These are phyloP conservation scores for Eriosoma lanigerum DNA, from an alignment of 1,140 invertebrate species.

Conservation along the genomic window DNA sequence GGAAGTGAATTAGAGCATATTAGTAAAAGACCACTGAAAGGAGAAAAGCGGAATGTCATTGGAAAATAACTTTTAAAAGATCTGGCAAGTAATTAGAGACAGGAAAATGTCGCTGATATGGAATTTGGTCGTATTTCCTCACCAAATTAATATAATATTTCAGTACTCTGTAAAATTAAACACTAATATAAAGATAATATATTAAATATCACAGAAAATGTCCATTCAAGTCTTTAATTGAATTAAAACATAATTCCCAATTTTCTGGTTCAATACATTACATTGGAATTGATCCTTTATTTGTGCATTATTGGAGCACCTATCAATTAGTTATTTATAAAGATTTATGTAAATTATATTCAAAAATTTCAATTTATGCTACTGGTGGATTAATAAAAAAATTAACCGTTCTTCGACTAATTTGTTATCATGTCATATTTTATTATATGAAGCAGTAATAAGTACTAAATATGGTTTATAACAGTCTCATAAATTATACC, in stretches of 20 bases:
- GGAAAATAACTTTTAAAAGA: neutral
- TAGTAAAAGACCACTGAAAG: neutral
- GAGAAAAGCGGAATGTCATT: neutral
- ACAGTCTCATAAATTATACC: neutral
- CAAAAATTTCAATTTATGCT: neutral
- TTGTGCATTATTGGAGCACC: neutral
- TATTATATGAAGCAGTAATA: neutral
- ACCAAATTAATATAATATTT: neutral
- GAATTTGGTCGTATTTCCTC: neutral
- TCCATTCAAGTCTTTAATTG: neutral
- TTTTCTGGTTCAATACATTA: neutral
- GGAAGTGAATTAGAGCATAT: neutral
- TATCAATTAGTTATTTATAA: constrained; percentile 6
- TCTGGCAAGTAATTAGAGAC: constrained; percentile 19
- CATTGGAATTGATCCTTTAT: neutral
- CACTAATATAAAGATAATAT: constrained; percentile 2
- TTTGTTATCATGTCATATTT: neutral
- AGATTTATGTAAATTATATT: constrained; percentile 24
- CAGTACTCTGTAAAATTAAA: neutral
- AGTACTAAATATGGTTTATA: neutral
- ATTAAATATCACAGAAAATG: neutral
- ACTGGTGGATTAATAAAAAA: neutral
- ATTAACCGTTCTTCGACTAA: neutral
- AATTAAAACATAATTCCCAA: neutral
- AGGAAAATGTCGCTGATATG: constrained; percentile 8